These are phyloP conservation scores for Strigamia transsilvanica DNA, from an alignment of 2,888 invertebrate genomes.

Conservation along the genomic window DNA sequence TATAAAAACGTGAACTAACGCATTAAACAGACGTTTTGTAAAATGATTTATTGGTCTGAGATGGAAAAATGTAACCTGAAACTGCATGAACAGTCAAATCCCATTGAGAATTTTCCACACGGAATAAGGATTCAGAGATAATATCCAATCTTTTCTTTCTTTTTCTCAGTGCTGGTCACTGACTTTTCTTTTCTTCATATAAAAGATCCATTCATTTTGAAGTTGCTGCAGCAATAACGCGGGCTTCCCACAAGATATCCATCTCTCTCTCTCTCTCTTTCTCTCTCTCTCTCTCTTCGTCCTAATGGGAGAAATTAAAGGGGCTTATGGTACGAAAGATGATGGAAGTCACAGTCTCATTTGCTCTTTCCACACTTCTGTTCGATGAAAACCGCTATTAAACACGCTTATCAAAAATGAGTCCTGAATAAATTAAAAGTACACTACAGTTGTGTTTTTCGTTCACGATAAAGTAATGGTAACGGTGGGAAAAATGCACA, in stretches of 20 bases:
- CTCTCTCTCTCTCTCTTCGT: slow-evolving; percentile 17
- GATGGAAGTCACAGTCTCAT: slow-evolving; percentile 15
- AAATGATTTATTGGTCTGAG: not conserved
- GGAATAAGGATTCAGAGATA: slow-evolving; percentile 16
- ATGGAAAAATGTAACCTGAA: not conserved
- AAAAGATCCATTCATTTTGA: slow-evolving; percentile 21
- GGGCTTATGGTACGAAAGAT: slow-evolving; percentile 17
- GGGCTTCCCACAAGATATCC: slow-evolving; percentile 20
- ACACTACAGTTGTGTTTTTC: not conserved
- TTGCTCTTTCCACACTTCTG: slow-evolving; percentile 15
- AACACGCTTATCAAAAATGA: slow-evolving; percentile 21
- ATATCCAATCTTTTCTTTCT: slow-evolving; percentile 22
- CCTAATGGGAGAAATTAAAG: slow-evolving; percentile 11
- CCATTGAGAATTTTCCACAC: slow-evolving; percentile 19
- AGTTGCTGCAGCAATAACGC: slow-evolving; percentile 24
- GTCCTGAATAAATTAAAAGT: slow-evolving; percentile 21
- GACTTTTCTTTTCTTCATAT: not conserved
- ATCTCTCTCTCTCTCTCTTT: slow-evolving; percentile 16
- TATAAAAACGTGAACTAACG: not conserved
- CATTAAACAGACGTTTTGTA: not conserved
- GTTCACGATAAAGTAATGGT: not conserved
- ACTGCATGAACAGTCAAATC: not conserved
- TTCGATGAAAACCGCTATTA: slow-evolving; percentile 30
- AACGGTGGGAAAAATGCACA: not conserved
- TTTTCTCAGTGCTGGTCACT: slow-evolving; percentile 5